Evolutionary conservation across 2,888 invertebrate genomes (phyloP).

Genomic region (Trissoscelio sp.): DNA sequence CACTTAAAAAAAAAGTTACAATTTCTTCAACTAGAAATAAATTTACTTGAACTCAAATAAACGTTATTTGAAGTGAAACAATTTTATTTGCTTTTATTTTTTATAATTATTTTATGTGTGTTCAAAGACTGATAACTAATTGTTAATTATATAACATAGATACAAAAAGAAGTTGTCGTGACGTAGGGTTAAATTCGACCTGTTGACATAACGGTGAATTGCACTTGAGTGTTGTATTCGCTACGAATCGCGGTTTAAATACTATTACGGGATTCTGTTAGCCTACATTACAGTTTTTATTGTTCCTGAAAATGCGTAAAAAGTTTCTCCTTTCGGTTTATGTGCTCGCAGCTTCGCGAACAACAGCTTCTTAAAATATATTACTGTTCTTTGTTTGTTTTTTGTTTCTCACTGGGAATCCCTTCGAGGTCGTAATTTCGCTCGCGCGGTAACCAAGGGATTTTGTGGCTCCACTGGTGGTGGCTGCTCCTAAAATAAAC

Average conservation of each 20-base stretch:
- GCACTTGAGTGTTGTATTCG: slow-evolving; percentile 56
- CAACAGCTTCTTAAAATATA: slow-evolving; percentile 64
- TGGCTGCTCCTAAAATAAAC: slow-evolving; percentile 76
- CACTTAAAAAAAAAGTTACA: background rate
- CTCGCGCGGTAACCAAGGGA: slow-evolving; percentile 80
- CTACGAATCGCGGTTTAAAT: slow-evolving; percentile 39
- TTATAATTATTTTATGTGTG: too few species aligned
- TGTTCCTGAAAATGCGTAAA: slow-evolving; percentile 48
- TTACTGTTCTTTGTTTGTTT: slow-evolving; percentile 62
- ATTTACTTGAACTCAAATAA: too few species aligned
- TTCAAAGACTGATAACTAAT: too few species aligned
- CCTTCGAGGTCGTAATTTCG: slow-evolving; percentile 80
- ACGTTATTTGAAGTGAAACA: too few species aligned
- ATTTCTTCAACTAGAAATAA: too few species aligned
- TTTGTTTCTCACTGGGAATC: slow-evolving; percentile 79
- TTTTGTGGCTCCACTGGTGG: slow-evolving; percentile 77
- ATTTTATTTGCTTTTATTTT: too few species aligned
- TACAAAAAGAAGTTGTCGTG: slow-evolving; percentile 1
- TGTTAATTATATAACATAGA: too few species aligned
- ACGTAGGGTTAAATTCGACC: slow-evolving; percentile 34
- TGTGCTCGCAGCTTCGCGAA: slow-evolving; percentile 48
- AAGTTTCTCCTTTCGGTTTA: slow-evolving; percentile 50
- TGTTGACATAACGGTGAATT: slow-evolving; percentile 43
- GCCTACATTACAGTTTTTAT: slow-evolving; percentile 56
- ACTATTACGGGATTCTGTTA: slow-evolving; percentile 43